Evolutionary conservation across 2,113 vertebrate genomes (phyloP).

Genomic region (Vulpes vulpes): DNA sequence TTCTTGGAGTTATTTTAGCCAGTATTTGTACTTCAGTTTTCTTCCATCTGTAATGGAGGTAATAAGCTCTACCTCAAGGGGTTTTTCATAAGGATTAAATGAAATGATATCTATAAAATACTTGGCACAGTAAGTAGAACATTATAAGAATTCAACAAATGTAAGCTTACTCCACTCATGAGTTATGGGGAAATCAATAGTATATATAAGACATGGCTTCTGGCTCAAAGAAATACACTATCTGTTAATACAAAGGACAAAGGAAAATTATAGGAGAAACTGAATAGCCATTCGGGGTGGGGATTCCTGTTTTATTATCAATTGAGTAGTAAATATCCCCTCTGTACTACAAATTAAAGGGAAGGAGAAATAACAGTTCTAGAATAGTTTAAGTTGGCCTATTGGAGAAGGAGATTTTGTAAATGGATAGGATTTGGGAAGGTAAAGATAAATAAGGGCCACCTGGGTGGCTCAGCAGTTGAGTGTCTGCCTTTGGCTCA

Average conservation of each 20-base stretch:
- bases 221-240: not conserved
- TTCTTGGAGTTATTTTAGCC: not conserved
- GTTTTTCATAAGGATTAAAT: constrained; percentile 26
- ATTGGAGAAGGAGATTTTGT: not conserved
- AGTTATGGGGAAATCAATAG: constrained; percentile 49
- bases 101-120: constrained; percentile 30
- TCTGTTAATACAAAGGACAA: not conserved
- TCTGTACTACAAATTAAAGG: not conserved
- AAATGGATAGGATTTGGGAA: not conserved
- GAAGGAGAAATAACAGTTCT: not conserved
- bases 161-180: not conserved
- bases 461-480: no score
- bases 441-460: not conserved
- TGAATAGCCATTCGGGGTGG: not conserved
- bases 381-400: not conserved
- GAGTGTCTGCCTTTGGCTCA: no score
- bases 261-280: not conserved
- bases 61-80: not conserved
- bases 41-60: not conserved
- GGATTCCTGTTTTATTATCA: constrained; percentile 1
- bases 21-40: not conserved
- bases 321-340: not conserved
- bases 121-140: not conserved
- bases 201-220: not conserved
- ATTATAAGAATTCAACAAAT: constrained; percentile 38